Base-by-base conservation (phyloP, 2,797 vertebrate genomes). In the Xenopus petersii region DNA sequence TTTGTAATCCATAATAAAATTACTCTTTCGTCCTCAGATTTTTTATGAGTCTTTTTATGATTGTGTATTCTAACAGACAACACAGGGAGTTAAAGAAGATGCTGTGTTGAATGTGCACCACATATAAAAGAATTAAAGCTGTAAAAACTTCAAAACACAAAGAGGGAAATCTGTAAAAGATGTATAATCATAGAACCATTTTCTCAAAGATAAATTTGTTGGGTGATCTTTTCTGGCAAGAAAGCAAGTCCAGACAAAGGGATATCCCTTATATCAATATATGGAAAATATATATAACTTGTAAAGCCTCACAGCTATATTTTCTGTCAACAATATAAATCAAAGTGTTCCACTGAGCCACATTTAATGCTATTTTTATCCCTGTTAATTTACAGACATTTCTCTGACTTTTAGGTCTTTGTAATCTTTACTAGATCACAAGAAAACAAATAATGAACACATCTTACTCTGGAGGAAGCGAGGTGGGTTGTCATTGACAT, bases 401-500 rank as follows among this genome's bases (percentile, higher is more conserved):
- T 77, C 15, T 84, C 73, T 77, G 54, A 60, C 56, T 79, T 78
- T 79, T 64, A 63, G 13, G 61, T 67, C 71, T 71, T 51, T 8
- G 33, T 5, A 56, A 66, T 47, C 70, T 67, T 66, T 83, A 49
- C 21, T 70, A 26, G 60, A 2, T 16, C 47, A 51, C 67, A 85
- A 62, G 82, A 81, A 12, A 1, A 2, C 42, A 15, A 77, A 82
- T 65, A 49, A 36, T 59, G 15, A 81, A 82, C 67, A 16, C 30
- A 73, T 81, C 90, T 62, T 91, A 92, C 91, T 91, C 80, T 93
- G 92, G 15, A 89, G 86, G 16, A 93, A 93, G 55, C 85, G 88
- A 10, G 92, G 92, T 1, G 91, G 91, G 1, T 93, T 93, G 84
- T 93, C 92, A 0, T 93, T 93, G 47, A 93, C 91, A 0, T 93